A percentile compares a stretch with the other conserved stretches of the same genome.
phyloP scores from a whole-genome alignment of 2,113 vertebrate genomes.

The Dipodomys merriami region DNA sequence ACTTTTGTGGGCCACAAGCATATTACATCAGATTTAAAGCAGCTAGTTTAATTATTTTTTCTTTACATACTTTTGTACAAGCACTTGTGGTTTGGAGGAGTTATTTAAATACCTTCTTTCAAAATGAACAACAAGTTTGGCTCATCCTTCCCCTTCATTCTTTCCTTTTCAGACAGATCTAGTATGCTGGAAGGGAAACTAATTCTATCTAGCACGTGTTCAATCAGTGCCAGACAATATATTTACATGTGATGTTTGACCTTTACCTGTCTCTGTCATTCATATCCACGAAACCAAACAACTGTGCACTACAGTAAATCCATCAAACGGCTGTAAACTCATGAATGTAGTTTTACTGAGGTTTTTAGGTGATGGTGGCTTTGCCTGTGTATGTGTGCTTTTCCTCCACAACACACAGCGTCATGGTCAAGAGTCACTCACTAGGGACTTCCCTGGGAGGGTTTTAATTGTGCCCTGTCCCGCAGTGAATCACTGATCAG shows the following conservation, averaged over 20 bases:
- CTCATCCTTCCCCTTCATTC: neutral
- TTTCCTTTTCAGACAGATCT: neutral
- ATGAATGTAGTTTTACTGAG: constrained; percentile 26
- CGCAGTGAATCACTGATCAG: constrained; percentile 47
- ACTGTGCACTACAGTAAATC: neutral
- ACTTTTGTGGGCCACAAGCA: neutral
- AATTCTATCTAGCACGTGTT: neutral
- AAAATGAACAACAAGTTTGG: neutral
- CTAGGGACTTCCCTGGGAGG: neutral
- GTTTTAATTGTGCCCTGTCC: neutral
- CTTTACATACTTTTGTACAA: neutral
- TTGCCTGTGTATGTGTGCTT: neutral
- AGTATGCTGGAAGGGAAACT: neutral
- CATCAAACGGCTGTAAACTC: constrained; percentile 19
- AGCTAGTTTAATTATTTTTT: constrained; percentile 41
- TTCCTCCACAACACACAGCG: constrained; percentile 14
- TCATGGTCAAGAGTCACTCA: neutral
- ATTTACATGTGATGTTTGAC: neutral
- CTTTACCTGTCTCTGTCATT: neutral
- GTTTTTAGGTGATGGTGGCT: neutral
- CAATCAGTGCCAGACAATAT: neutral
- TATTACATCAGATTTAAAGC: constrained; percentile 15
- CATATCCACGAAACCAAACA: neutral
- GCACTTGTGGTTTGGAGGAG: neutral
- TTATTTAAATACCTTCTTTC: constrained; percentile 34